These are phyloP conservation scores for Troglohyphantes excavatus DNA, from an alignment of 2,888 invertebrate species.

Conservation along the genomic window DNA sequence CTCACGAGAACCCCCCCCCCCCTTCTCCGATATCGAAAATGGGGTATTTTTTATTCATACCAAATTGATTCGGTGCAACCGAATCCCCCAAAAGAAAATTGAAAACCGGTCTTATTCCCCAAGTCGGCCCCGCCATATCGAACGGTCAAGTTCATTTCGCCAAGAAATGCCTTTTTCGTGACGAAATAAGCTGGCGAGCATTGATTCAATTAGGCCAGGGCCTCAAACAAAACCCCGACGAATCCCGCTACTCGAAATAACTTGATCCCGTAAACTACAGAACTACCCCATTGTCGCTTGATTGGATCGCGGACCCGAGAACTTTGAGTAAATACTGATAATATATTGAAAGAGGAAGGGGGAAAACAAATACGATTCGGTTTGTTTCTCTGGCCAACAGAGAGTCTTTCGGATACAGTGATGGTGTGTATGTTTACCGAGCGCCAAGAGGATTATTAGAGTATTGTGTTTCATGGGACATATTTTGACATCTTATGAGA, in stretches of 20 bases:
- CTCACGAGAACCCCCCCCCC: not conserved
- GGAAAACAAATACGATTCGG: not conserved
- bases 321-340: conserved; percentile 21
- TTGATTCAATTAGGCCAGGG: conserved; percentile 20
- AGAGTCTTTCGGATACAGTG: not conserved
- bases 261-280: conserved; percentile 5
- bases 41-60: not conserved
- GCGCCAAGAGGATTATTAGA: too few relatives aligned
- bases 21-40: not conserved
- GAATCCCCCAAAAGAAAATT: not conserved
- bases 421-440: too few relatives aligned
- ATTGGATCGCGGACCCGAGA: conserved; percentile 3
- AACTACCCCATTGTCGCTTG: conserved; percentile 19
- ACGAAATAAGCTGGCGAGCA: not conserved
- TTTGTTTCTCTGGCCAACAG: conserved; percentile 22
- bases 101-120: too few relatives aligned
- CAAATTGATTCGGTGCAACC: not conserved
- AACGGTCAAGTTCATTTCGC: not conserved
- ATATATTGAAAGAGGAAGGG: conserved; percentile 7
- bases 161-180: not conserved
- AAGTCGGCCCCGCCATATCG: not conserved
- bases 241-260: conserved; percentile 17
- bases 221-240: not conserved
- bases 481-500: too few relatives aligned
- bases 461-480: too few relatives aligned